phyloP scores from a whole-genome alignment of 2,888 invertebrate genomes.

The Diaphora mendica region DNA sequence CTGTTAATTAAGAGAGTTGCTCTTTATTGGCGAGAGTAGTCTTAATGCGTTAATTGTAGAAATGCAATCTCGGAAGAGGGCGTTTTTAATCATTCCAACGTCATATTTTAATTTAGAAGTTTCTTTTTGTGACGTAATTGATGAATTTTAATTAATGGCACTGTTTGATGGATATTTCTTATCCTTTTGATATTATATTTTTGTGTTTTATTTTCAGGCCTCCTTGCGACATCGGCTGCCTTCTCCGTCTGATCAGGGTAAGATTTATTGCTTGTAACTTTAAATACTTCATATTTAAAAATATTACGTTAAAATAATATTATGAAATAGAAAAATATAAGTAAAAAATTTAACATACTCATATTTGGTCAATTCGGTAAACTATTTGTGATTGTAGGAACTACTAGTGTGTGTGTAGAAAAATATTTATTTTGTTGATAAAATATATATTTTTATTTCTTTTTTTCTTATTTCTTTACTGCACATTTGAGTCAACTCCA shows the following conservation, averaged over 20 bases:
- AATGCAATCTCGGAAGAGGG: conserved; percentile 83
- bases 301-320: background rate
- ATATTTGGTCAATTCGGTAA: too few relatives aligned
- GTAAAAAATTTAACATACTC: too few relatives aligned
- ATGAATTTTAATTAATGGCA: conserved; percentile 67
- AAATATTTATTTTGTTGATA: too few relatives aligned
- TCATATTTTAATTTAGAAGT: conserved; percentile 79
- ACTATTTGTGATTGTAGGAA: too few relatives aligned
- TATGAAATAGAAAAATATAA: too few relatives aligned
- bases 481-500: background rate
- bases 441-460: too few relatives aligned
- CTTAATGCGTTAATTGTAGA: conserved; percentile 86
- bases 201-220: conserved; percentile 65
- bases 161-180: conserved; percentile 43
- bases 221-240: conserved; percentile 78
- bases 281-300: background rate
- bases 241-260: conserved; percentile 81
- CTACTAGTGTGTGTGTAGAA: too few relatives aligned
- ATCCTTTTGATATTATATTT: conserved; percentile 34
- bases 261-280: conserved; percentile 33
- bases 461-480: too few relatives aligned
- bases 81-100: conserved; percentile 81
- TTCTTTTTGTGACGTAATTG: conserved; percentile 64
- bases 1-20: conserved; percentile 84
- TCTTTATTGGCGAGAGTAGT: conserved; percentile 83